Base-by-base conservation (phyloP, 1,140 invertebrate genomes). In the Parasteatoda tepidariorum region DNA sequence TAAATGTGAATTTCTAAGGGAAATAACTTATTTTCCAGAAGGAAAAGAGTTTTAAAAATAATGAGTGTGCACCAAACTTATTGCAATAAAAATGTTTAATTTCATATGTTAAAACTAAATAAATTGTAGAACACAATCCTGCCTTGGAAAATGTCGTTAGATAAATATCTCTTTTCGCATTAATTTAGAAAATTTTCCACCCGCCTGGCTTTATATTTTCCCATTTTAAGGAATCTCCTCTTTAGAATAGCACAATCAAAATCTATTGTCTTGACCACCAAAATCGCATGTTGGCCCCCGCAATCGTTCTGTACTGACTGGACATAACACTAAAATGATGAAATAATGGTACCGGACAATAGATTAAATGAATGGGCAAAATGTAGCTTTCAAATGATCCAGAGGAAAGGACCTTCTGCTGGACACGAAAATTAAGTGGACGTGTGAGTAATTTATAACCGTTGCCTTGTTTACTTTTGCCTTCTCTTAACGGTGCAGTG, bases 341-440 rank as follows among this genome's bases (percentile, higher is more conserved):
- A 38, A 61, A 59, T 59, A 75, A 34, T 34, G 73, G 34, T 33
- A 31, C 31, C 57, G 73, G 73, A 61, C 55, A 75, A 75, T 75
- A 55, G 54, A 62, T 62, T 75, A 75, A 75, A 61, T 75, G 73
- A 57, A 75, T 62, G 73, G 74, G 41, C 59, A 64, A 79, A 79
- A 79, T 57, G 76, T 59, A 55, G 41, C 62, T 79, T 79, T 79
- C 62, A 79, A 79, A 68, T 68, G 64, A 68, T 67, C 66, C 48
- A 26, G 59, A 24, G 62, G 33, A 79, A 24, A 34, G 38, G 62
- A 48, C 30, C 61, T 48, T 41, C 38, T 64, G 59, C 38, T 34
- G 33, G 34, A 68, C 62, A 79, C 30, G 76, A 79, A 79, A 79
- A 79, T 79, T 79, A 79, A 79, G 76, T 67, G 64, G 22, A 55